These are phyloP conservation scores for Microdon myrmicae DNA, from an alignment of 2,888 invertebrate genomes.

Conservation along the genomic window DNA sequence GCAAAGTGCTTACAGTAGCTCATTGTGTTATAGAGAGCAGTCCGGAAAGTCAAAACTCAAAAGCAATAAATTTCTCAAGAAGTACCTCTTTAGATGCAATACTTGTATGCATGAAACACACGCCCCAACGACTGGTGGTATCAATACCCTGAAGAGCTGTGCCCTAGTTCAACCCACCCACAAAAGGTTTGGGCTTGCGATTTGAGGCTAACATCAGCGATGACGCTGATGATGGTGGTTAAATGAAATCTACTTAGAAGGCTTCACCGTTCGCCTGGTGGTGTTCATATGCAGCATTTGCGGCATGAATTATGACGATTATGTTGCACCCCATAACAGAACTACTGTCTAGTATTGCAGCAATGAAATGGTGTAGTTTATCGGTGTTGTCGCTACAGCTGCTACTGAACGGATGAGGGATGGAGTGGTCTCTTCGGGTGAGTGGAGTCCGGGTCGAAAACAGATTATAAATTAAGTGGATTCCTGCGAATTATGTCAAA, in stretches of 20 bases:
- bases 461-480: conserved; percentile 46
- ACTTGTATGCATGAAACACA: conserved; percentile 5
- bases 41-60: too few relatives aligned
- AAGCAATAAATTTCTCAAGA: conserved; percentile 43
- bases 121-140: conserved; percentile 1
- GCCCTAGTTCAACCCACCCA: conserved; percentile 25
- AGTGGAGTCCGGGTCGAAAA: conserved; percentile 22
- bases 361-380: conserved; percentile 23
- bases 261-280: conserved; percentile 33
- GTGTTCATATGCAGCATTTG: conserved; percentile 44
- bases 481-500: conserved; percentile 50
- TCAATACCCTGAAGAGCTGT: conserved; percentile 34
- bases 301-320: conserved; percentile 48
- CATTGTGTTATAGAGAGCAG: too few relatives aligned
- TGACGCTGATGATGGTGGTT: conserved; percentile 31
- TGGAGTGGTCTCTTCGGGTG: conserved; percentile 20
- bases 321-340: conserved; percentile 30
- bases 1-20: conserved; percentile 26
- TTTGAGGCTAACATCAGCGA: conserved; percentile 6
- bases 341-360: conserved; percentile 6
- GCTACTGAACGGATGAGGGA: too few relatives aligned
- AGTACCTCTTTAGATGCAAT: conserved; percentile 27
- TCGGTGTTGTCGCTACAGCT: conserved; percentile 10
- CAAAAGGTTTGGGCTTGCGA: conserved; percentile 2
- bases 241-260: conserved; percentile 48